Conservation (phyloP, 1,140 invertebrate species). For the Temnothorax curvispinosus region DNA sequence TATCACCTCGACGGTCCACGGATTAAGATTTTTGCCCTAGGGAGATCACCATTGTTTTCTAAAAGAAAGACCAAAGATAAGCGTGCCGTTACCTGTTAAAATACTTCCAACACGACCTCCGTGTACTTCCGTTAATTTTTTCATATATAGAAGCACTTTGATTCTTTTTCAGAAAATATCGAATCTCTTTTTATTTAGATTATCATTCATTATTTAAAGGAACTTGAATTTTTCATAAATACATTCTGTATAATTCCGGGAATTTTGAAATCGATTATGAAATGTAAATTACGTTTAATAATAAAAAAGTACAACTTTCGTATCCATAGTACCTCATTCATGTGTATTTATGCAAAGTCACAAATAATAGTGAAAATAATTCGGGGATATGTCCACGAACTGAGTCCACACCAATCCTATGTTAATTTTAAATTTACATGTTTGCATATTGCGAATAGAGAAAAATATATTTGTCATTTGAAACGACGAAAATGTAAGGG, state of each 20-base stretch:
- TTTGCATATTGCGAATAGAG: slow-evolving; percentile 10
- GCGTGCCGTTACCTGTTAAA: slow-evolving; percentile 19
- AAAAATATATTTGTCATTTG: slow-evolving; percentile 18
- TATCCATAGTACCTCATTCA: neutral
- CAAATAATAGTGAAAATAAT: neutral
- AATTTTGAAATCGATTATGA: neutral
- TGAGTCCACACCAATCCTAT: neutral
- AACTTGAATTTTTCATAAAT: neutral
- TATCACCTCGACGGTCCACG: slow-evolving; percentile 26
- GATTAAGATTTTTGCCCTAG: slow-evolving; percentile 48
- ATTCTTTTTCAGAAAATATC: neutral
- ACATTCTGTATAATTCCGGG: neutral
- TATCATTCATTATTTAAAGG: slow-evolving; percentile 5
- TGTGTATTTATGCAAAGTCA: neutral
- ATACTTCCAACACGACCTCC: neutral
- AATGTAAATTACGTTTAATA: neutral
- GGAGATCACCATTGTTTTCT: slow-evolving; percentile 19
- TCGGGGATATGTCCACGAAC: neutral
- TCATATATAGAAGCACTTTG: neutral
- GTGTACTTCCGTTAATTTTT: neutral
- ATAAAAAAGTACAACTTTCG: neutral
- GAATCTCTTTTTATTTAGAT: neutral
- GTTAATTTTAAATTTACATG: slow-evolving; percentile 24
- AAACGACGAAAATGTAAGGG: neutral
- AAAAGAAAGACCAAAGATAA: slow-evolving; percentile 5